Percentiles rank a stretch among this genome's conserved stretches.
Evolutionary conservation across 2,888 invertebrate species (phyloP).

Genomic region (Zeuzera pyrina): DNA sequence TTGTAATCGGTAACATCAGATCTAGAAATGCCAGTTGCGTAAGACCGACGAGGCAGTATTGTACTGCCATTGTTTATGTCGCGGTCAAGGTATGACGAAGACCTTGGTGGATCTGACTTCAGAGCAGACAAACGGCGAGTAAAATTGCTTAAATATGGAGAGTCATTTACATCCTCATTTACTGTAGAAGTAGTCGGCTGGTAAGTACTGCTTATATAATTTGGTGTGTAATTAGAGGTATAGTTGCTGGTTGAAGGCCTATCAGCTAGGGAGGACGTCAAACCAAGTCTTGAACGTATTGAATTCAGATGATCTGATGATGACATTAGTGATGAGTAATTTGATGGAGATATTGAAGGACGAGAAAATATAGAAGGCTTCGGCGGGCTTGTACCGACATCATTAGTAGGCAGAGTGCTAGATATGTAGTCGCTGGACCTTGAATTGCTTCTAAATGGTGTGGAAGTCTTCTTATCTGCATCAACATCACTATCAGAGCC

Average conservation of each 20-base stretch:
- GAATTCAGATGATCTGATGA: conserved; percentile 72
- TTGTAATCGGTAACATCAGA: conserved; percentile 55
- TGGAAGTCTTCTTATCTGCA: conserved; percentile 50
- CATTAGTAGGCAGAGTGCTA: conserved; percentile 46
- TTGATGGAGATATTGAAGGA: conserved; percentile 36
- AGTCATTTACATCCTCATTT: conserved; percentile 74
- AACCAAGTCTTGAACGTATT: conserved; percentile 71
- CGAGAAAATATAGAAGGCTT: conserved; percentile 53
- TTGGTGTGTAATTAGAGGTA: conserved; percentile 36
- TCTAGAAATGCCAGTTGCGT: conserved; percentile 45
- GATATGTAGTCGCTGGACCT: conserved; percentile 60
- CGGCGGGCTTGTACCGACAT: conserved; percentile 42
- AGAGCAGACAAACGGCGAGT: conserved; percentile 73
- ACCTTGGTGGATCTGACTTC: conserved; percentile 48
- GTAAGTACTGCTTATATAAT: conserved; percentile 14
- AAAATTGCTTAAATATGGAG: conserved; percentile 81
- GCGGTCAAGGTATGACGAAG: conserved; percentile 36
- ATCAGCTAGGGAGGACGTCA: conserved; percentile 55
- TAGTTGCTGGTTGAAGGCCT: conserved; percentile 41
- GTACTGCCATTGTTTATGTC: conserved; percentile 56
- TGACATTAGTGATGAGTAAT: conserved; percentile 23
- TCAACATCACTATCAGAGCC: conserved; percentile 82
- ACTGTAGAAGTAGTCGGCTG: conserved; percentile 45
- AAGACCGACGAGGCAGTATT: conserved; percentile 47
- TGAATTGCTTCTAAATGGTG: conserved; percentile 46